A percentile compares a stretch with the other conserved stretches of the same genome.
phyloP scores from a whole-genome alignment of 1,140 invertebrate species.

The Hyles vespertilio region DNA sequence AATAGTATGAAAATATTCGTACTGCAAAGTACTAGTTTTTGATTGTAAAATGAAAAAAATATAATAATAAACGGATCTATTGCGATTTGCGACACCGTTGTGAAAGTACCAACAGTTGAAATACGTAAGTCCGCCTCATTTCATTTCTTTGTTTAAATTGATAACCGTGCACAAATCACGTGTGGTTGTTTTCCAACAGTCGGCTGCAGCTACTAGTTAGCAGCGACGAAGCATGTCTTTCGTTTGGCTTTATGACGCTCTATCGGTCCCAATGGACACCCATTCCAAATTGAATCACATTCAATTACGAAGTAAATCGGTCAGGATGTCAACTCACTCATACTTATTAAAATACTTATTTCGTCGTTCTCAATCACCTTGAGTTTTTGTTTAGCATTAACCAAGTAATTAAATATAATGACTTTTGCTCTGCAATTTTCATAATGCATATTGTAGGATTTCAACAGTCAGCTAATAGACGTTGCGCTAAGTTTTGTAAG shows the following conservation, averaged over 20 bases:
- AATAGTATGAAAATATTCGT: too few relatives aligned
- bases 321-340: constrained; percentile 26
- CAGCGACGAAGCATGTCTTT: constrained; percentile 15
- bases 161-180: too few relatives aligned
- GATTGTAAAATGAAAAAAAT: too few relatives aligned
- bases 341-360: constrained; percentile 9
- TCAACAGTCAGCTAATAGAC: constrained; percentile 15
- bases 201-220: too few relatives aligned
- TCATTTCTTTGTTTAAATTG: too few relatives aligned
- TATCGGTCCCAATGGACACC: constrained; percentile 23
- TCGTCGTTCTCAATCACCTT: constrained; percentile 14
- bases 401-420: constrained; percentile 5
- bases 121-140: too few relatives aligned
- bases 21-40: too few relatives aligned
- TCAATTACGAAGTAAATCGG: constrained; percentile 37
- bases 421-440: constrained; percentile 9
- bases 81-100: too few relatives aligned
- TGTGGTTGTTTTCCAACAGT: too few relatives aligned
- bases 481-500: constrained; percentile 23
- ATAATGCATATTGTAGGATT: constrained; percentile 12
- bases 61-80: too few relatives aligned
- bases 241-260: constrained; percentile 17
- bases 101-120: too few relatives aligned
- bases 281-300: constrained; percentile 35
- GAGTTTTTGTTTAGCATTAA: constrained; percentile 10